A percentile compares a stretch with the other conserved stretches of the same genome.
Conservation (phyloP, 2,797 vertebrate species). For the Chanos chanos region DNA sequence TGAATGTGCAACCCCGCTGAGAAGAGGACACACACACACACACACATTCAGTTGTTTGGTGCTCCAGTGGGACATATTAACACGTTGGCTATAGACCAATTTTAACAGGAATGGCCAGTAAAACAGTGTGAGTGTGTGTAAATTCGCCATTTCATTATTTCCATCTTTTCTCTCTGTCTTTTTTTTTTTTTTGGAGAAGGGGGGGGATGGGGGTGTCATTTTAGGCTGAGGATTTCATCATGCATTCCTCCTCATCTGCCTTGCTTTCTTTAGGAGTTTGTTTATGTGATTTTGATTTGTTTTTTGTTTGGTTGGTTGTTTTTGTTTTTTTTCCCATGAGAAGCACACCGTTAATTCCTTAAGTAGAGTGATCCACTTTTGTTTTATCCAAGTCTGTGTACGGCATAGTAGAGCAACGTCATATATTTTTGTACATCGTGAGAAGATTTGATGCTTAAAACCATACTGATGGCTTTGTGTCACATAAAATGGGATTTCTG, state of each 20-base stretch:
- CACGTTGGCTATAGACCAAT: constrained; percentile 82
- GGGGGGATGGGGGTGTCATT: constrained; percentile 62
- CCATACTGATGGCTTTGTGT: background rate
- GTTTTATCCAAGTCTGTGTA: background rate
- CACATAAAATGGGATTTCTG: background rate
- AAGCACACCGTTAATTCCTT: constrained; percentile 74
- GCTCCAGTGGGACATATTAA: constrained; percentile 80
- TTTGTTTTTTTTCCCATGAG: constrained; percentile 59
- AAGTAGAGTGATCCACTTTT: constrained; percentile 64
- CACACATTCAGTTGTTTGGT: constrained; percentile 61
- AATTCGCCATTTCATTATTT: constrained; percentile 57
- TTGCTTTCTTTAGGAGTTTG: constrained; percentile 77
- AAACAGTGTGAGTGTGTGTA: constrained; percentile 45
- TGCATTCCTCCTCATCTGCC: constrained; percentile 89
- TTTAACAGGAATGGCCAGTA: constrained; percentile 89
- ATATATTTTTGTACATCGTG: background rate
- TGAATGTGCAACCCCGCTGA: constrained; percentile 51
- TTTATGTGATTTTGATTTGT: constrained; percentile 71
- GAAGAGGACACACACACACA: too few species aligned
- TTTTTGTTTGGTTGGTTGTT: constrained; percentile 66
- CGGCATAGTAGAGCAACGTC: background rate
- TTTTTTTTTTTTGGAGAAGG: background rate
- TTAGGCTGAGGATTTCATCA: constrained; percentile 84
- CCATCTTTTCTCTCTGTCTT: constrained; percentile 70
- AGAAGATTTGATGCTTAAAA: too few species aligned